Conservation (phyloP, 2,113 vertebrate species). For the Macrotis lagotis region DNA sequence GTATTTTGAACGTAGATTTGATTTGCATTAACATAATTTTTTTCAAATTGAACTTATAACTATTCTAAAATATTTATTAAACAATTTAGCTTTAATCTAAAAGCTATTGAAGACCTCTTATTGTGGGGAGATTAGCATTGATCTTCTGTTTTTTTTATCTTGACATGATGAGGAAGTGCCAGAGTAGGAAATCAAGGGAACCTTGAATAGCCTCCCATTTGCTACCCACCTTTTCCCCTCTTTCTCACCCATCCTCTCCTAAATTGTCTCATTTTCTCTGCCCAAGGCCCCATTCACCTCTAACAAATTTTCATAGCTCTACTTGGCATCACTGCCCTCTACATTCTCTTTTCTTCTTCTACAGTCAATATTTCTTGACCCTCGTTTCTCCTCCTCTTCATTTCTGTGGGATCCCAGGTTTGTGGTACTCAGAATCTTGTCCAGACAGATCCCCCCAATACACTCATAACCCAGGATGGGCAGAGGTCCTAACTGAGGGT, state of each 20-base stretch:
- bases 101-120: conserved; percentile 20
- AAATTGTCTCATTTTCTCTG: not conserved
- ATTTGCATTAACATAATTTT: not conserved
- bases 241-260: not conserved
- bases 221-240: not conserved
- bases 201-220: not conserved
- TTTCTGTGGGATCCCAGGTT: not conserved
- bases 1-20: not conserved
- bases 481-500: not conserved
- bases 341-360: conserved; percentile 18
- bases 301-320: not conserved
- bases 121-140: not conserved
- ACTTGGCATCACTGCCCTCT: not conserved
- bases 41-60: not conserved
- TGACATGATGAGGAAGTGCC: not conserved
- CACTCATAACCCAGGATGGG: not conserved
- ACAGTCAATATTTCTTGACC: not conserved
- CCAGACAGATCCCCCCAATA: not conserved
- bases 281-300: not conserved
- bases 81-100: not conserved
- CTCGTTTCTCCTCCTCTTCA: conserved; percentile 17
- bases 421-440: not conserved
- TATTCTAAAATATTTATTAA: not conserved
- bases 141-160: not conserved
- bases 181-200: too few species aligned